Percentiles rank a stretch among this genome's conserved stretches.
Evolutionary conservation across 2,113 vertebrate species (phyloP).

Genomic region (Bothrops jararaca): DNA sequence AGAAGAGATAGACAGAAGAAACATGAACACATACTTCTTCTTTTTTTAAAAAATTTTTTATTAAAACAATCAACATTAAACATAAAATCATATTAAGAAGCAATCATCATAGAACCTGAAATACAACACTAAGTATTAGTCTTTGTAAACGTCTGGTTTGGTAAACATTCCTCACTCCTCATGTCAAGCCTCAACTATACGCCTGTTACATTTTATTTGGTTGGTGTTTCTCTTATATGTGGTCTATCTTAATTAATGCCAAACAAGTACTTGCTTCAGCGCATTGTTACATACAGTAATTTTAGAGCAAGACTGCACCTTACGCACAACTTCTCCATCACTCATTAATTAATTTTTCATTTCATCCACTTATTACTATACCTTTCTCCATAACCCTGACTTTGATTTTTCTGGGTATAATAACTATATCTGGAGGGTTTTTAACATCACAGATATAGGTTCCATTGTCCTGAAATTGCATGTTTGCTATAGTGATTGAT

Average conservation of each 20-base stretch:
- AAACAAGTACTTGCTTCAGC: neutral
- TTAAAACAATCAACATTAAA: too few species aligned
- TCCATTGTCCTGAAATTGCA: constrained; percentile 89
- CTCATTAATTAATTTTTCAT: neutral
- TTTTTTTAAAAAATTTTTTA: too few species aligned
- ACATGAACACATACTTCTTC: neutral
- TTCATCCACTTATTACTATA: constrained; percentile 49
- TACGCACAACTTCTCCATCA: neutral
- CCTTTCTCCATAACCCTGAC: constrained; percentile 89
- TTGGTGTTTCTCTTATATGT: too few species aligned
- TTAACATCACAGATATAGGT: constrained; percentile 89
- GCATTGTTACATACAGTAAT: neutral
- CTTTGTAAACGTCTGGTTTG: too few species aligned
- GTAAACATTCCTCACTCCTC: too few species aligned
- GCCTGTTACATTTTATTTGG: too few species aligned
- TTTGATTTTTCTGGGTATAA: constrained; percentile 72
- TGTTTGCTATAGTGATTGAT: constrained; percentile 83
- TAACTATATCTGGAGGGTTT: constrained; percentile 87
- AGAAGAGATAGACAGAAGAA: neutral
- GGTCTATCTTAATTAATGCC: neutral
- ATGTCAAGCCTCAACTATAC: too few species aligned
- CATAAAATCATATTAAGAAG: too few species aligned
- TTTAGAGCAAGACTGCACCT: neutral
- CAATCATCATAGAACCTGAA: too few species aligned
- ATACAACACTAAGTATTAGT: too few species aligned